Evolutionary conservation across 2,113 vertebrate species (phyloP), one percentile per base, ranked within the genome.

Genomic region (Caloenas nicobarica): DNA sequence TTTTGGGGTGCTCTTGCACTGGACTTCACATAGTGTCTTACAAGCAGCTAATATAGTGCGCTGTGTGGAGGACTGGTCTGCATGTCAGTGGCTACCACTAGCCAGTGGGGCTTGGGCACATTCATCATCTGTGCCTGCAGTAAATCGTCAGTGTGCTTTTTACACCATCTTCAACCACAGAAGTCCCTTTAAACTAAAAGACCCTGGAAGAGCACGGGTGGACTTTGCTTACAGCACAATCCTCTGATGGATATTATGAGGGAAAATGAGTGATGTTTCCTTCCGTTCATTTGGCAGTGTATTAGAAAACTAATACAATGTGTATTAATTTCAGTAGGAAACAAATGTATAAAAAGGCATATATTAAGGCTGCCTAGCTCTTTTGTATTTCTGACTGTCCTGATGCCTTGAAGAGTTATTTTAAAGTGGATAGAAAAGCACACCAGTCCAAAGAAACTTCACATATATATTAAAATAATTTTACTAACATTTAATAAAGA

Each of bases 201-300:
- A 7, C 3, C 21, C 36, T 83, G 17, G 28, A 54, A 85, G n/a
- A 77, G 4, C 46, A 64, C 0, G 0, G 0, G 13, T 58, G 33
- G 38, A 78, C 51, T 64, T 57, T 56, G 22, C 33, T 76, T 73
- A 38, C 53, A 76, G 44, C 22, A 84, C 61, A 85, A 6, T 2
- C 18, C 10, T 84, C 53, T 93, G 54, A 85, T 70, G 56, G 51
- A 58, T 85, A 81, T 89, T 66, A 36, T n/a, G 31, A 80, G 25
- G n/a, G 58, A 91, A 80, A 89, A 56, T 70, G 50, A 94, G 11
- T 81, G 73, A 86, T 57, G 56, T 77, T 94, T 94, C 81, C 60
- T 88, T 73, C 81, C 93, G 87, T 71, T 89, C 46, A 56, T 91
- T 83, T 87, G 88, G 54, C 71, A 77, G 26, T 29, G 33, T 57